These are phyloP conservation scores for Saguinus midas DNA, from an alignment of 2,113 vertebrate genomes.

Conservation along the genomic window DNA sequence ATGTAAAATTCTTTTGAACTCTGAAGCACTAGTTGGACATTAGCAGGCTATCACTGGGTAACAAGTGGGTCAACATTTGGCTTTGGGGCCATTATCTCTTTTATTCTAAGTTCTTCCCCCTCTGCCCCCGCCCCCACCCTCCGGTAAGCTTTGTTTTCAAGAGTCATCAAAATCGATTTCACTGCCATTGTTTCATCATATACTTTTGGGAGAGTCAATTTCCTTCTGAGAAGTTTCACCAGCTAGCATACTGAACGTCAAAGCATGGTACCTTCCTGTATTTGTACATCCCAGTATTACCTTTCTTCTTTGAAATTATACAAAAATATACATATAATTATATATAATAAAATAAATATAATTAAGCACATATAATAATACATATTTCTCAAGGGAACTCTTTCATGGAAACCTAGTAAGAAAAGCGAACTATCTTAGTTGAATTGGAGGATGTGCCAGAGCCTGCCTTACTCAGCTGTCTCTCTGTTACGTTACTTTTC, in stretches of 20 bases:
- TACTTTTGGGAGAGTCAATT: neutral
- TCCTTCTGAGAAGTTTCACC: neutral
- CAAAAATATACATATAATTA: neutral
- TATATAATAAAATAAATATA: neutral
- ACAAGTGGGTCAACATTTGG: neutral
- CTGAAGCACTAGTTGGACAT: neutral
- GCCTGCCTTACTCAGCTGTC: rapidly evolving
- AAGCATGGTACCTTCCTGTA: neutral
- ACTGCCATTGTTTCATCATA: neutral
- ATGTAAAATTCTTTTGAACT: neutral
- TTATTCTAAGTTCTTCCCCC: neutral
- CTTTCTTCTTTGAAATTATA: neutral
- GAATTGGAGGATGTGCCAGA: neutral
- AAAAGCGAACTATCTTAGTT: neutral
- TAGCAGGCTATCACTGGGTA: neutral
- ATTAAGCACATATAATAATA: neutral
- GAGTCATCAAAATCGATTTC: neutral
- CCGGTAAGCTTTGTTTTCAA: neutral
- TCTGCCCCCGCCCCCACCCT: no score
- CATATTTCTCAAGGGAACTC: neutral
- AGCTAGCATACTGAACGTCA: neutral
- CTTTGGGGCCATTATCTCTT: neutral
- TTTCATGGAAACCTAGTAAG: neutral
- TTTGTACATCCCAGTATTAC: neutral
- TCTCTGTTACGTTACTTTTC: neutral